Percentiles rank a stretch among this genome's conserved stretches.
These are phyloP conservation scores for Prunella himalayana DNA, from an alignment of 2,113 vertebrate genomes.

Conservation along the genomic window DNA sequence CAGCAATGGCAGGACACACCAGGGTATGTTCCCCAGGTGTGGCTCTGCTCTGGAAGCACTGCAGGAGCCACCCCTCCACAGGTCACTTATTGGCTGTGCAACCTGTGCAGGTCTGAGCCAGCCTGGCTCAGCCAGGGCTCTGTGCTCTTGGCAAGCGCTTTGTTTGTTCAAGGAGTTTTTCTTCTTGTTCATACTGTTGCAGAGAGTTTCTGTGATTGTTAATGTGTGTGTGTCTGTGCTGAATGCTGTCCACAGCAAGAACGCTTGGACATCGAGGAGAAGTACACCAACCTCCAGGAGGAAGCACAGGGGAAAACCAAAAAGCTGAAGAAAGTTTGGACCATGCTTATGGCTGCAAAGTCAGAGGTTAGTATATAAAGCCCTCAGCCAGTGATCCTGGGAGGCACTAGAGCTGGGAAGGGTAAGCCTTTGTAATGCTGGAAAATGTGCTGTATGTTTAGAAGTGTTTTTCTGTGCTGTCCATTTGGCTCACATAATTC, in stretches of 20 bases:
- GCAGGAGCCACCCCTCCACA: neutral
- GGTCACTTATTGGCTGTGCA: fast-evolving
- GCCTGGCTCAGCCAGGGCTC: neutral
- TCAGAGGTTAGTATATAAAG: conserved; percentile 82
- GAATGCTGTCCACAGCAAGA: conserved; percentile 84
- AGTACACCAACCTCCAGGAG: conserved; percentile 97
- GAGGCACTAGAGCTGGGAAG: neutral
- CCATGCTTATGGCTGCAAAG: conserved; percentile 98
- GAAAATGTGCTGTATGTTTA: fast-evolving
- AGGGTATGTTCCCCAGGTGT: neutral
- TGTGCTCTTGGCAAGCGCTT: neutral
- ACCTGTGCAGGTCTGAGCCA: neutral
- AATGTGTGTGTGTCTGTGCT: neutral
- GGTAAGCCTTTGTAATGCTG: neutral
- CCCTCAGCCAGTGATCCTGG: neutral
- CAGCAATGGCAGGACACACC: neutral
- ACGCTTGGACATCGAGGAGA: conserved; percentile 96
- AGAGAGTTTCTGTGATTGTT: neutral
- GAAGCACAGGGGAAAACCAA: conserved; percentile 98
- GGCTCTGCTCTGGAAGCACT: neutral
- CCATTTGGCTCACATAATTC: neutral
- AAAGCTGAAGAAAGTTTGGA: conserved; percentile 99
- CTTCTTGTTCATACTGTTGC: neutral
- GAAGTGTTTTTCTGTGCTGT: neutral
- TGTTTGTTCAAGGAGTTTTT: neutral